Base-by-base conservation (phyloP, 2,797 vertebrate species). In the Myoxocephalus aenaeus region DNA sequence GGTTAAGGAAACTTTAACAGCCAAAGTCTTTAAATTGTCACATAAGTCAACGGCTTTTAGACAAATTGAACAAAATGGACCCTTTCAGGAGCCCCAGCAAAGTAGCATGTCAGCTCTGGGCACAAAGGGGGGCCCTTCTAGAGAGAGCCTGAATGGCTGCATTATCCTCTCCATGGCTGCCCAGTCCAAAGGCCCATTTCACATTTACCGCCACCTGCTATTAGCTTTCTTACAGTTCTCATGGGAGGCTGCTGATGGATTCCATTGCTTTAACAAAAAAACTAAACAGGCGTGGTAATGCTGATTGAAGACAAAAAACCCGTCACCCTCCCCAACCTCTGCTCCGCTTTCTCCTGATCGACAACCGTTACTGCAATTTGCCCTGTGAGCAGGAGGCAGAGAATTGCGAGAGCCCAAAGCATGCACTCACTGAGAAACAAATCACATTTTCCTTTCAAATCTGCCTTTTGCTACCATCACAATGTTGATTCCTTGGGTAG, bases 51-150 rank as follows among this genome's bases (percentile, higher is more conserved):
- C 54, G 17, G 86, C 93, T 96, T 96, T 96, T 93, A 95, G 93
- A 96, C 90, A 95, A 95, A 96, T 93, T 95, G 91, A 96, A 93
- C 89, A 95, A 96, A 96, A 95, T 93, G 88, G 91, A 85, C 76
- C 90, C 91, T 96, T 96, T 95, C 90, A 95, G 91, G 67, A 79
- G 86, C 82, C 84, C 75, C 86, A 46, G 90, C 89, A 90, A 93
- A 91, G 93, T 90, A 91, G 93, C 93, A 91, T 90, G 91, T 94
- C 92, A 93, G 87, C 89, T 88, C 61, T 50, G 75, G 53, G 70
- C 85, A 97, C 93, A 96, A 96, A 96, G 88, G 91, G 86, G 90
- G 87, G 85, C 93, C 91, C 91, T 89, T 93, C 87, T 89, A 90
- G 86, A 94, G 89, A 92, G 84, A 91, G 79, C 53, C 92, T 92